Conservation (phyloP, 2,113 vertebrate species). For the Girardinichthys multiradiatus region DNA sequence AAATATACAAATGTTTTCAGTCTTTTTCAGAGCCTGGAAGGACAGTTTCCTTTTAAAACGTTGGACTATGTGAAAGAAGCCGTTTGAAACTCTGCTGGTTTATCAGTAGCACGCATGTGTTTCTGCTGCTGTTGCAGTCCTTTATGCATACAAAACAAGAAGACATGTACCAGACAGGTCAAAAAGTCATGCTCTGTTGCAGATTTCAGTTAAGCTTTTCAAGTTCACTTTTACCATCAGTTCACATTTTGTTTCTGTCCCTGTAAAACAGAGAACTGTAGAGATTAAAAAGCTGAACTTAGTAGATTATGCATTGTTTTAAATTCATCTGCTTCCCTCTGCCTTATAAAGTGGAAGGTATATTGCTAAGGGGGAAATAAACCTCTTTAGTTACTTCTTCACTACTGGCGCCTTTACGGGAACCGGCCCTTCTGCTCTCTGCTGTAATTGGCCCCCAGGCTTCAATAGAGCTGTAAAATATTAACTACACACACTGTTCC, state of each 20-base stretch:
- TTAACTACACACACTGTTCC: conserved; percentile 15
- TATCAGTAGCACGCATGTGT: conserved; percentile 42
- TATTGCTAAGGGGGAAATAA: conserved; percentile 39
- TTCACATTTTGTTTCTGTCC: conserved; percentile 5
- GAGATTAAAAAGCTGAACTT: conserved; percentile 56
- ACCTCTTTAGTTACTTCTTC: conserved; percentile 34
- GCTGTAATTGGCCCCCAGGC: background rate
- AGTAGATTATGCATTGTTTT: background rate
- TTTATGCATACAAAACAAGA: conserved; percentile 2
- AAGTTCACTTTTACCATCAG: background rate
- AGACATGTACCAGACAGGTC: conserved; percentile 5
- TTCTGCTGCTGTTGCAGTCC: background rate
- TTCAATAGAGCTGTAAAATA: conserved; percentile 40
- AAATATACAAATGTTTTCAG: conserved; percentile 11
- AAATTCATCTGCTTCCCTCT: conserved; percentile 54
- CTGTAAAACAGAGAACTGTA: conserved; percentile 29
- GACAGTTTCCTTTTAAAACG: background rate
- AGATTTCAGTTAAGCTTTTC: background rate
- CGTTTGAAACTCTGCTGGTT: conserved; percentile 6
- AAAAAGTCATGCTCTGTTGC: conserved; percentile 1
- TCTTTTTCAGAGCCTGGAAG: background rate
- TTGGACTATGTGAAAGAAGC: background rate
- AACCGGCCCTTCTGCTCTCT: conserved; percentile 4
- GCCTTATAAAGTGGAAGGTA: conserved; percentile 44
- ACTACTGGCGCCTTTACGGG: conserved; percentile 24